These are phyloP conservation scores for Glyphotaelius pellucidus DNA, from an alignment of 2,888 invertebrate species.

Conservation along the genomic window DNA sequence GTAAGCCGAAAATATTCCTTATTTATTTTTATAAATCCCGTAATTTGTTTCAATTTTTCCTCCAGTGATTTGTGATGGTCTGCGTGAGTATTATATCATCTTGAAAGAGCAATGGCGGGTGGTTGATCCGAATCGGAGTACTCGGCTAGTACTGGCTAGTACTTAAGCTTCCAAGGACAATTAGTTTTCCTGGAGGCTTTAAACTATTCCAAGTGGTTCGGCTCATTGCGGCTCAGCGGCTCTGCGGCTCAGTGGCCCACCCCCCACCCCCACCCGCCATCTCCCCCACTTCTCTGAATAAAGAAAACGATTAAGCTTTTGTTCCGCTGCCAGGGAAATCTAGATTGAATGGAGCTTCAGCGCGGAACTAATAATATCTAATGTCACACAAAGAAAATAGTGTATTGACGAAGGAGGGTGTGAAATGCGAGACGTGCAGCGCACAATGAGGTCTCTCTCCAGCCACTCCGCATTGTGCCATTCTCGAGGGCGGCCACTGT, in stretches of 20 bases:
- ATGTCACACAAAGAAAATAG: not conserved
- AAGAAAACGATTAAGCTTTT: conserved; percentile 25
- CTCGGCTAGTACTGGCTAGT: not conserved
- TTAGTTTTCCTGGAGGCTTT: conserved; percentile 65
- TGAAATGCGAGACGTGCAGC: not conserved
- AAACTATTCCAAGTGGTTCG: conserved; percentile 38
- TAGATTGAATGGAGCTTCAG: conserved; percentile 42
- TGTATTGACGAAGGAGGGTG: not conserved
- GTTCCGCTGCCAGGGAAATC: conserved; percentile 7
- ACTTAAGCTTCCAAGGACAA: not conserved
- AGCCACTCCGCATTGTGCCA: not conserved
- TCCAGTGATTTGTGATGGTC: too few relatives aligned
- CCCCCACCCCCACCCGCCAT: conserved; percentile 21
- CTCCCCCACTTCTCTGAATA: conserved; percentile 21
- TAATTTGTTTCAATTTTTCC: too few relatives aligned
- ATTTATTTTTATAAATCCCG: too few relatives aligned
- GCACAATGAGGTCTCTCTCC: not conserved
- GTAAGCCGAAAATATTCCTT: too few relatives aligned
- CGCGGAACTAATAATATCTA: conserved; percentile 4
- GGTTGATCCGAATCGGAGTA: not conserved
- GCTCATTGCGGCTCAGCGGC: conserved; percentile 59
- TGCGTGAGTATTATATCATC: not conserved
- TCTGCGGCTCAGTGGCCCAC: conserved; percentile 52
- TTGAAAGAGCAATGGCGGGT: not conserved
- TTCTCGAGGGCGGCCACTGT: not conserved